Base-by-base conservation (phyloP, 2,113 vertebrate species). In the Spea multiplicata region DNA sequence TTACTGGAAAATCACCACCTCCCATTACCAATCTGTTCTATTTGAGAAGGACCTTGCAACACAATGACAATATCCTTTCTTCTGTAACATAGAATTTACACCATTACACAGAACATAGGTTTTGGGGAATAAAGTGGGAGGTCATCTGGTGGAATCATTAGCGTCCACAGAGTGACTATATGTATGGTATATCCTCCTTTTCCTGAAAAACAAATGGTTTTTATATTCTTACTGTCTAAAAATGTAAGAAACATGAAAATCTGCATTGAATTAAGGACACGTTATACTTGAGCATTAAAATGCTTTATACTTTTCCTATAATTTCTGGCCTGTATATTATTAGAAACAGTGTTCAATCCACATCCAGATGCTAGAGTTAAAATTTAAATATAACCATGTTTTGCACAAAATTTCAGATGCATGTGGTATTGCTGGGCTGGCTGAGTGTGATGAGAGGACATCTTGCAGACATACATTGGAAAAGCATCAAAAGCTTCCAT, bases 171-270 rank as follows among this genome's bases (percentile, higher is more conserved):
- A 65, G 48, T 14, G 73, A 46, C 30, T 66, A 16, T 46, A 44
- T 50, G 48, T 66, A 66, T 52, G 17, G 12, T 9, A 75, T 45
- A 66, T 52, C 52, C 47, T 49, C 14, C 9, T 48, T 50, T 16
- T 9, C 45, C 10, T 53, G 52, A 13, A 52, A 8, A 3, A 49
- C 62, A 75, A 53, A 66, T 75, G 47, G 8, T 66, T 75, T 75
- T 66, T 44, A 52, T 16, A 66, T 66, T 62, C 17, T 50, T 17
- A 45, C 61, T 66, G 62, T 75, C 73, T 75, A 62, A 75, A 70
- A 30, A 70, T 50, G 6, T 50, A 70, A 70, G 67, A 70, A 66
- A 66, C 10, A 44, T 44, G 12, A 53, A 75, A 53, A 6, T 45
- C 62, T 66, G 17, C 61, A 65, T 65, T 66, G 0, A 65, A 66